phyloP scores from a whole-genome alignment of 2,113 vertebrate genomes.

The Dicrurus megarhynchus region DNA sequence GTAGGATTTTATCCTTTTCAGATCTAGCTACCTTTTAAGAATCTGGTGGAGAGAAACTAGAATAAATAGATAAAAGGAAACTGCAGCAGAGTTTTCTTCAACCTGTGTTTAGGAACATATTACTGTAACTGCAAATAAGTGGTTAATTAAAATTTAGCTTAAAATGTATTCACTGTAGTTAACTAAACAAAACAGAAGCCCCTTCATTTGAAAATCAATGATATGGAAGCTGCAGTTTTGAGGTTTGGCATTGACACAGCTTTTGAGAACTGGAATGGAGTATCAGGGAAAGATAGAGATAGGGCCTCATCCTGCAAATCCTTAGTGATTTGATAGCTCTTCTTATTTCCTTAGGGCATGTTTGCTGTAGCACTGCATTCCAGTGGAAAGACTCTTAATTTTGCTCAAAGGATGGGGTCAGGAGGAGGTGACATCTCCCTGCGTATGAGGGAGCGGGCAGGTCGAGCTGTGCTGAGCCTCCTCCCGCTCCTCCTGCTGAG shows the following conservation, averaged over 20 bases:
- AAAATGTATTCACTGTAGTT: not conserved
- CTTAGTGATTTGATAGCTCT: not conserved
- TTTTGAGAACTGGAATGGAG: not conserved
- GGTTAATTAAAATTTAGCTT: not conserved
- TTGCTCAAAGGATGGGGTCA: conserved; percentile 1
- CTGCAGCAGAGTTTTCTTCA: not conserved
- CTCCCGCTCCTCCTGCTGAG: not conserved
- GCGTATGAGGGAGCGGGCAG: not conserved
- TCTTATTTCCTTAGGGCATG: not conserved
- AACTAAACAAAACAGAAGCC: not conserved
- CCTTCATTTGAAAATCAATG: not conserved
- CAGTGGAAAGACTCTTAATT: not conserved
- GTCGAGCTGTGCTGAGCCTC: not conserved
- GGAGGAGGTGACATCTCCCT: conserved; percentile 5
- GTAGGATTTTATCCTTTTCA: not conserved
- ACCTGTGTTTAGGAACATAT: not conserved
- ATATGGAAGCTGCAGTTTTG: not conserved
- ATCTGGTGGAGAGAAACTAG: not conserved
- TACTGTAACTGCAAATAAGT: not conserved
- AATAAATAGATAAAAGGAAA: not conserved
- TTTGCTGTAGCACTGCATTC: not conserved
- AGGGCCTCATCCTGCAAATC: not conserved
- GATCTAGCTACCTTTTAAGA: not conserved
- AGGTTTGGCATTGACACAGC: not conserved
- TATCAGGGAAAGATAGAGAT: not conserved